These are phyloP conservation scores for Dione vanillae DNA, from an alignment of 2,888 invertebrate genomes.

Conservation along the genomic window DNA sequence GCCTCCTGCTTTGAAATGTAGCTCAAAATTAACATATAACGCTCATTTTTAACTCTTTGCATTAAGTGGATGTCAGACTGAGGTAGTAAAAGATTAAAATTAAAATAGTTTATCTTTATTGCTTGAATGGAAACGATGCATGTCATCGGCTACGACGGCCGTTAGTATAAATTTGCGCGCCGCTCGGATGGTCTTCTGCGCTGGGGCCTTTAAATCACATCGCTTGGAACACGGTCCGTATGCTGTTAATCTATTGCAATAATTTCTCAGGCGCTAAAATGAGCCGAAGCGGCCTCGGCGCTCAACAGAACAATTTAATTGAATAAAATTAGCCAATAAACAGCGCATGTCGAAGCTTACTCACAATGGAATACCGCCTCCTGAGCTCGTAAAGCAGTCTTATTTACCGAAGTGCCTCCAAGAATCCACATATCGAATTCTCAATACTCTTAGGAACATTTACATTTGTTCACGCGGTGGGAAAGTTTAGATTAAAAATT, in stretches of 20 bases:
- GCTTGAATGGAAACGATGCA: slow-evolving; percentile 56
- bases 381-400: slow-evolving; percentile 70
- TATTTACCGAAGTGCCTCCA: slow-evolving; percentile 71
- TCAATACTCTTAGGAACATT: slow-evolving; percentile 63
- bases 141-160: slow-evolving; percentile 53
- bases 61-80: slow-evolving; percentile 53
- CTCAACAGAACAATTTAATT: slow-evolving; percentile 77
- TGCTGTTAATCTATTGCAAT: slow-evolving; percentile 72
- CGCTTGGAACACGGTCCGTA: slow-evolving; percentile 54
- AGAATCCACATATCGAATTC: slow-evolving; percentile 75
- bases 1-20: slow-evolving; percentile 60
- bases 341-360: slow-evolving; percentile 68
- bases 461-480: slow-evolving; percentile 61
- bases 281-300: slow-evolving; percentile 58
- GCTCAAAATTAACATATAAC: slow-evolving; percentile 51
- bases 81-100: slow-evolving; percentile 54
- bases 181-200: slow-evolving; percentile 51
- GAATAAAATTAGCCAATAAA: slow-evolving; percentile 84
- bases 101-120: slow-evolving; percentile 62
- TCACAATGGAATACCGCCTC: slow-evolving; percentile 81
- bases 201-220: slow-evolving; percentile 62
- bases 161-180: slow-evolving; percentile 57
- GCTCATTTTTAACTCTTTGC: slow-evolving; percentile 71
- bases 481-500: slow-evolving; percentile 42
- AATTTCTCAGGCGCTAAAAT: slow-evolving; percentile 76